Percentiles rank a stretch among this genome's conserved stretches.
Conservation (phyloP, 2,797 vertebrate species). For the Spinus olivaceus region DNA sequence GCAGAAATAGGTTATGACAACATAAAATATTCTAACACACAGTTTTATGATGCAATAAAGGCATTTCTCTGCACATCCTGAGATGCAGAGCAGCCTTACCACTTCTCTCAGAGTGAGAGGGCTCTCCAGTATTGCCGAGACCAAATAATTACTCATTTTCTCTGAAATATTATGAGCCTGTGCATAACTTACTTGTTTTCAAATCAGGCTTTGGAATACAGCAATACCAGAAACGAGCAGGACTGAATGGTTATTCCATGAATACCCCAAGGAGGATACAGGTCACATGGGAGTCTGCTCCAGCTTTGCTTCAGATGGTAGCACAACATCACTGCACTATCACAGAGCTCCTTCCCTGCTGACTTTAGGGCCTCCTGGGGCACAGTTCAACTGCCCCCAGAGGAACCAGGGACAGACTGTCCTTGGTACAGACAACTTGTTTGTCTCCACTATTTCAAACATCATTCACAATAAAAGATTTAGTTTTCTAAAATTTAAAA, state of each 20-base stretch:
- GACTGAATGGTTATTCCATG: background rate
- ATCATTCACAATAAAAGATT: background rate
- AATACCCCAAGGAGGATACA: background rate
- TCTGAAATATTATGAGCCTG: background rate
- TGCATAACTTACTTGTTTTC: background rate
- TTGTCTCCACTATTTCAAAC: background rate
- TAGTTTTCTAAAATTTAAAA: background rate
- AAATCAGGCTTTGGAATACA: background rate
- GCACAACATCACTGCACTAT: background rate
- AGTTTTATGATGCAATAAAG: background rate
- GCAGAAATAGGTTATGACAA: background rate
- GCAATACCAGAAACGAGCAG: background rate
- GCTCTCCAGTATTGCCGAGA: background rate
- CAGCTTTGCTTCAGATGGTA: background rate
- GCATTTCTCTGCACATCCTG: background rate
- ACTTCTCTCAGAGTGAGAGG: background rate
- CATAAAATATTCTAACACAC: background rate
- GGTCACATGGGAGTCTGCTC: background rate
- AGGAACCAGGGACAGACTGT: background rate
- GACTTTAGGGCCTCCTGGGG: rapidly evolving
- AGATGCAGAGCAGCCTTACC: background rate
- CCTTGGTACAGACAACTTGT: background rate
- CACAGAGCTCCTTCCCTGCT: background rate
- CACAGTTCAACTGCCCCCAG: background rate
- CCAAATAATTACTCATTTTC: background rate